Evolutionary conservation across 2,888 invertebrate species (phyloP).

Genomic region (Archaeoteleia sp.): DNA sequence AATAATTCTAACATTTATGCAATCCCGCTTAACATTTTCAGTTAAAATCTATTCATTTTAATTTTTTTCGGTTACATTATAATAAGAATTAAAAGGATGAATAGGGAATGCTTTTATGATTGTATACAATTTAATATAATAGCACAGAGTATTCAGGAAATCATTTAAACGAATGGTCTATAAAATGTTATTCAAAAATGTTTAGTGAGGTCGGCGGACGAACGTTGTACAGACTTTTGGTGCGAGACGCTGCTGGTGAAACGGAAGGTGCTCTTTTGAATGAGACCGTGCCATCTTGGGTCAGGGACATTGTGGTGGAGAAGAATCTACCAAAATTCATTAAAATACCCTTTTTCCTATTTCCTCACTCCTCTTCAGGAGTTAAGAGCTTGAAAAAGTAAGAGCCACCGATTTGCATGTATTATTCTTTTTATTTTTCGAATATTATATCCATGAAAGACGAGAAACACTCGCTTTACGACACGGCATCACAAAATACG

Average conservation of each 20-base stretch:
- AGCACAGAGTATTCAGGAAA: too few relatives aligned
- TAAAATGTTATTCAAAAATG: slow-evolving; percentile 14
- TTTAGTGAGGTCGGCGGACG: slow-evolving; percentile 94
- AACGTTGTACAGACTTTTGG: slow-evolving; percentile 91
- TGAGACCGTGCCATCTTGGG: slow-evolving; percentile 97
- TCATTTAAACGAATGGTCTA: too few relatives aligned
- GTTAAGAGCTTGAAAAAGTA: slow-evolving; percentile 81
- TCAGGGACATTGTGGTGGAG: slow-evolving; percentile 94
- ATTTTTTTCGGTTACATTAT: too few relatives aligned
- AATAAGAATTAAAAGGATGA: too few relatives aligned
- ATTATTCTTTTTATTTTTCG: neutral
- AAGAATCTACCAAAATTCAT: slow-evolving; percentile 96
- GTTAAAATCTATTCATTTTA: too few relatives aligned
- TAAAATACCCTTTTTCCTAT: slow-evolving; percentile 97
- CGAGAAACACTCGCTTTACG: too few relatives aligned
- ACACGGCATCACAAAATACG: too few relatives aligned
- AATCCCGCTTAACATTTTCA: too few relatives aligned
- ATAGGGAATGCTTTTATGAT: too few relatives aligned
- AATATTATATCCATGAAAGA: slow-evolving; percentile 6
- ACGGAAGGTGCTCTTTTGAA: slow-evolving; percentile 93
- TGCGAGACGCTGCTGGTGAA: slow-evolving; percentile 95
- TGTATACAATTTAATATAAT: too few relatives aligned
- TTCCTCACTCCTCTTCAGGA: slow-evolving; percentile 89
- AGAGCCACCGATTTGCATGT: slow-evolving; percentile 50
- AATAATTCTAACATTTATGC: slow-evolving; percentile 3